Evolutionary conservation across 1,140 invertebrate genomes (phyloP).

Genomic region (Pseudoatta argentina): DNA sequence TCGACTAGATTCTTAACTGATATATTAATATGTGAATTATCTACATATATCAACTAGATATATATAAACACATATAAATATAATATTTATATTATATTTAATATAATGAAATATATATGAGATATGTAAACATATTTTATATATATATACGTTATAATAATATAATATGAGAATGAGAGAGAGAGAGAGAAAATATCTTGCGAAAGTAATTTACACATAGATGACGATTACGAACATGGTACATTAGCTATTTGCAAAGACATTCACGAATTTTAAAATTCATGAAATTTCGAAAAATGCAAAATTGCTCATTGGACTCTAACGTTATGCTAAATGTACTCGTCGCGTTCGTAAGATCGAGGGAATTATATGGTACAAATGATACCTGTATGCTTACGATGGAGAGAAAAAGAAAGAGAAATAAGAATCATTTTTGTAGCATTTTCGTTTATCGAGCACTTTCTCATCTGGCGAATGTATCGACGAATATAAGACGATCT

Average conservation of each 20-base stretch:
- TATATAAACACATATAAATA: constrained; percentile 2
- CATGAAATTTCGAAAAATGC: constrained; percentile 32
- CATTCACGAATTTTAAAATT: constrained; percentile 1
- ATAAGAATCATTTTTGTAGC: constrained; percentile 33
- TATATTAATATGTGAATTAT: constrained; percentile 16
- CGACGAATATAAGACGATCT: not conserved
- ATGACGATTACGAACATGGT: constrained; percentile 11
- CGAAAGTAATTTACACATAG: not conserved
- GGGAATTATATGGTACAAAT: constrained; percentile 9
- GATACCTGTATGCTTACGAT: not conserved
- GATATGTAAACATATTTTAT: constrained; percentile 18
- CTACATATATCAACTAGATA: not conserved
- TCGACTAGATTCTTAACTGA: not conserved
- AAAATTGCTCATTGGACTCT: constrained; percentile 49
- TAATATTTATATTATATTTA: constrained; percentile 3
- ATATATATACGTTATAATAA: constrained; percentile 8
- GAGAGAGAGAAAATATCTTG: not conserved
- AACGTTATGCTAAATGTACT: constrained; percentile 19
- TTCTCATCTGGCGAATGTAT: constrained; percentile 25
- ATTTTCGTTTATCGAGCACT: constrained; percentile 41
- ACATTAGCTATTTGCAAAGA: not conserved
- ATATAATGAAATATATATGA: not conserved
- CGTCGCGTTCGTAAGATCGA: not conserved
- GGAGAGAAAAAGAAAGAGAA: not conserved
- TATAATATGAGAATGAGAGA: not conserved